Evolutionary conservation across 1,140 invertebrate species (phyloP).

Genomic region (Rhagoletis zephyria): DNA sequence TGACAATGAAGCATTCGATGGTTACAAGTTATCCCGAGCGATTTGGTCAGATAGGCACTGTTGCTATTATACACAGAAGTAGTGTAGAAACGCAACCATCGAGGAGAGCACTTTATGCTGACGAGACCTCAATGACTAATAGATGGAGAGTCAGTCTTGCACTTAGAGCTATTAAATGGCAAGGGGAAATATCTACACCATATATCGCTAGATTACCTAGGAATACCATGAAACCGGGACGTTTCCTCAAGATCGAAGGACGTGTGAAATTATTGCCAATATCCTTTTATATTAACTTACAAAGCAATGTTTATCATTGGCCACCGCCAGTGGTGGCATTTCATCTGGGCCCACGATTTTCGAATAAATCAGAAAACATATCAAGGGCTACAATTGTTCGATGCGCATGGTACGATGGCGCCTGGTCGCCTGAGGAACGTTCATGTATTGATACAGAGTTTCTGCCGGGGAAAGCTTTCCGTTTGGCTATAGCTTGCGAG

Average conservation of each 20-base stretch:
- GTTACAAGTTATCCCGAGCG: conserved; percentile 75
- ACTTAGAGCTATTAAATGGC: neutral
- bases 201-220: conserved; percentile 64
- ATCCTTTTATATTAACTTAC: conserved; percentile 81
- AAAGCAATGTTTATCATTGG: conserved; percentile 77
- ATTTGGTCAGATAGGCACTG: neutral
- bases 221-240: conserved; percentile 73
- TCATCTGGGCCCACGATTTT: conserved; percentile 80
- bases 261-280: conserved; percentile 78
- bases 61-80: neutral
- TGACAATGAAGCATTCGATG: conserved; percentile 70
- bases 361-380: conserved; percentile 64
- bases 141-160: neutral
- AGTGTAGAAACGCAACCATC: too few species aligned
- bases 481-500: conserved; percentile 69
- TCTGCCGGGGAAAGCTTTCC: conserved; percentile 73
- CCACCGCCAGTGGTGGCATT: conserved; percentile 78
- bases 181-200: conserved; percentile 62
- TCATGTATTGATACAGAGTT: conserved; percentile 73
- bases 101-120: neutral
- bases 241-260: conserved; percentile 76
- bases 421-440: conserved; percentile 74
- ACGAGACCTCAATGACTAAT: neutral
- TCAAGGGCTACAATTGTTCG: conserved; percentile 73
- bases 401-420: conserved; percentile 74